phyloP scores from a whole-genome alignment of 2,113 vertebrate genomes.

The Rissa tridactyla region DNA sequence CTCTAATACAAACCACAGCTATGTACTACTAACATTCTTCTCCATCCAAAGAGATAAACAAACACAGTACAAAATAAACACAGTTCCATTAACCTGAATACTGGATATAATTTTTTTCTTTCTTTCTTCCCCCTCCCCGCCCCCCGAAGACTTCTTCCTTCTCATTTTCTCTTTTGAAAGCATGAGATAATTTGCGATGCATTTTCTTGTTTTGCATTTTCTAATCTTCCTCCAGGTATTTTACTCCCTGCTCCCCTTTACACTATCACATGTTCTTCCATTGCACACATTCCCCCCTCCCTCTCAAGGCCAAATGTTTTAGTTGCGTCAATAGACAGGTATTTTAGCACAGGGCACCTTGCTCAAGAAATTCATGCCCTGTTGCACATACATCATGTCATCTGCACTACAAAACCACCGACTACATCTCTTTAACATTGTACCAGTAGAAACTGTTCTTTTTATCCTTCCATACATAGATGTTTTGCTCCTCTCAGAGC shows the following conservation, averaged over 20 bases:
- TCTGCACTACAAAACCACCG: not conserved
- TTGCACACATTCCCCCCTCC: not conserved
- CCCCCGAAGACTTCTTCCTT: not conserved
- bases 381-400: not conserved
- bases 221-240: not conserved
- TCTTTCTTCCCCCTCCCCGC: too few species aligned
- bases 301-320: not conserved
- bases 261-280: not conserved
- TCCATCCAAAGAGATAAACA: not conserved
- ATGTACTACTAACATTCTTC: not conserved
- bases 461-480: not conserved
- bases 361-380: slow-evolving; percentile 13
- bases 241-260: not conserved
- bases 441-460: not conserved
- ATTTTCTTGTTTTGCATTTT: not conserved
- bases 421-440: not conserved
- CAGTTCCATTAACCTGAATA: not conserved
- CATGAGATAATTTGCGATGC: not conserved
- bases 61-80: not conserved
- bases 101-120: not conserved
- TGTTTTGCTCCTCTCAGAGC: not conserved
- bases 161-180: not conserved
- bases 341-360: not conserved
- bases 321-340: not conserved
- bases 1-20: not conserved